Percentiles rank a stretch among this genome's conserved stretches.
phyloP scores from a whole-genome alignment of 1,140 invertebrate genomes.

The Drosophila melanica region DNA sequence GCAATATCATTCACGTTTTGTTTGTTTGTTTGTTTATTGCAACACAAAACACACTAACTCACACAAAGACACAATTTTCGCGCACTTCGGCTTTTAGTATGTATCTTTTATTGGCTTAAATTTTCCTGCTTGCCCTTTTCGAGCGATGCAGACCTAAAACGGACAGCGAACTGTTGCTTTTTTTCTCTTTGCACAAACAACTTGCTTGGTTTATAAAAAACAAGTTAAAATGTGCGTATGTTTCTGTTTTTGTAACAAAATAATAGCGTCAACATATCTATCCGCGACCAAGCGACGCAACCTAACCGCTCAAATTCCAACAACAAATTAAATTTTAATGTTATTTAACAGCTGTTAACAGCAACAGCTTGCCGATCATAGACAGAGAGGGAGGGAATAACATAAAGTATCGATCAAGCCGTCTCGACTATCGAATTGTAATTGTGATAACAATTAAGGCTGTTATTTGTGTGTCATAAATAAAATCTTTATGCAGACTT shows the following conservation, averaged over 20 bases:
- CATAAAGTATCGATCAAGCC: constrained; percentile 19
- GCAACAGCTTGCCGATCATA: not conserved
- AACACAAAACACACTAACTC: constrained; percentile 21
- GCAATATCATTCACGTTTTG: constrained; percentile 25
- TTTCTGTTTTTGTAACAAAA: constrained; percentile 34
- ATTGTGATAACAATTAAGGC: not conserved
- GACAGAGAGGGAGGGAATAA: not conserved
- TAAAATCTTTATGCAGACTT: not conserved
- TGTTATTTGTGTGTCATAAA: not conserved
- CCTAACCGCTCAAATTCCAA: constrained; percentile 46
- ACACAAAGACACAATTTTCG: constrained; percentile 57
- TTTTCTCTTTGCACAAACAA: constrained; percentile 28
- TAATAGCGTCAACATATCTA: constrained; percentile 18
- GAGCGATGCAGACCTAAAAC: constrained; percentile 33
- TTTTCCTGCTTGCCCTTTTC: constrained; percentile 73
- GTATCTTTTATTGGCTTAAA: constrained; percentile 78
- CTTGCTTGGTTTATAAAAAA: constrained; percentile 17
- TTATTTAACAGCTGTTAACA: constrained; percentile 40
- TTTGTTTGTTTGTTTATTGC: constrained; percentile 52
- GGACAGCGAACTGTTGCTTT: constrained; percentile 34
- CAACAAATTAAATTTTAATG: constrained; percentile 41
- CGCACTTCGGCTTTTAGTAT: constrained; percentile 73
- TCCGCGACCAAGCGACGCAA: constrained; percentile 38
- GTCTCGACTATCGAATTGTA: not conserved
- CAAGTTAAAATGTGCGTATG: constrained; percentile 20